Percentiles rank a stretch among this genome's conserved stretches.
Evolutionary conservation across 2,888 invertebrate genomes (phyloP).

Genomic region (Theretra japonica): DNA sequence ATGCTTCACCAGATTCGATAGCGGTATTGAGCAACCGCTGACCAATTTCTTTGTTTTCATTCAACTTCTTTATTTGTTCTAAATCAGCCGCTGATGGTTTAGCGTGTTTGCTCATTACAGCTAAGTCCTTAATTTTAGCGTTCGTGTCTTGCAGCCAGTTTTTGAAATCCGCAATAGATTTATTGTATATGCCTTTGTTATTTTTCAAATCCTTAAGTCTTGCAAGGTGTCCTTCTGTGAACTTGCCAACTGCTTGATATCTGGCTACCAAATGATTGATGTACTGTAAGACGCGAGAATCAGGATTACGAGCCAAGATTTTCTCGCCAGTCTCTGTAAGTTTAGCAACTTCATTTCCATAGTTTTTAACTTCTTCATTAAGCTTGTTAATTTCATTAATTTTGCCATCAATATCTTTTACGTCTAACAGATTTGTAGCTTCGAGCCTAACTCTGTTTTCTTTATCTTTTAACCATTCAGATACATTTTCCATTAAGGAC

Average conservation of each 20-base stretch:
- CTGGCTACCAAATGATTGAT: slow-evolving; percentile 91
- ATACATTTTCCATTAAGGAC: slow-evolving; percentile 88
- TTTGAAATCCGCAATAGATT: slow-evolving; percentile 88
- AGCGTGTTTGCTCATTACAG: slow-evolving; percentile 89
- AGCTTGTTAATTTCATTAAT: slow-evolving; percentile 87
- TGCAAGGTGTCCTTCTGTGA: slow-evolving; percentile 88
- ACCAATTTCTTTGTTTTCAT: slow-evolving; percentile 91
- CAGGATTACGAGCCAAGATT: slow-evolving; percentile 91
- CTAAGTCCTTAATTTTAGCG: slow-evolving; percentile 89
- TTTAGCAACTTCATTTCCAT: slow-evolving; percentile 87
- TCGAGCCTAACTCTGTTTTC: slow-evolving; percentile 91
- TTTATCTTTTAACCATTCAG: slow-evolving; percentile 91
- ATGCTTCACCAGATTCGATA: slow-evolving; percentile 93
- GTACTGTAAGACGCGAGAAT: slow-evolving; percentile 92
- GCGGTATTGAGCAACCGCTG: slow-evolving; percentile 91
- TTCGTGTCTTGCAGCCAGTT: slow-evolving; percentile 92
- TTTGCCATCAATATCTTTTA: slow-evolving; percentile 88
- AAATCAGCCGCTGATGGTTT: slow-evolving; percentile 91
- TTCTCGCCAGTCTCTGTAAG: slow-evolving; percentile 88
- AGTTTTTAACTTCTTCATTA: slow-evolving; percentile 86
- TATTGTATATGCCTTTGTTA: slow-evolving; percentile 88
- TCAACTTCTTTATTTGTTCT: slow-evolving; percentile 89
- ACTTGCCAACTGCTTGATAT: slow-evolving; percentile 90
- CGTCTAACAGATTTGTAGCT: slow-evolving; percentile 88
- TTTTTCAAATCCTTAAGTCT: slow-evolving; percentile 89